Evolutionary conservation across 1,140 invertebrate genomes (phyloP).

Genomic region (Penaeus chinensis): DNA sequence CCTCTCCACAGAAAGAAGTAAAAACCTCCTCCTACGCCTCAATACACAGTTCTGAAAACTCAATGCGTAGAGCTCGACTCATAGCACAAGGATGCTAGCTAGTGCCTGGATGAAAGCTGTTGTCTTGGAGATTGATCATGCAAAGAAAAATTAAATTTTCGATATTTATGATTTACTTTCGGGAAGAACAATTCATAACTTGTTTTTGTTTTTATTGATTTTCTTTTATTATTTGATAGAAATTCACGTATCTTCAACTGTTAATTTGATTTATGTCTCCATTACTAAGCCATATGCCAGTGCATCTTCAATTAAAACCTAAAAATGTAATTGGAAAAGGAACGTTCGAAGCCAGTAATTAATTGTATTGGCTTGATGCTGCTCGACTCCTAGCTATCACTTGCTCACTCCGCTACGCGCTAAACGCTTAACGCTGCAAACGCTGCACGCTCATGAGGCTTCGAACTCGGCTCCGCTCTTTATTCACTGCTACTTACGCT

Average conservation of each 20-base stretch:
- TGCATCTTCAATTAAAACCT: slow-evolving; percentile 31
- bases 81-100: slow-evolving; percentile 28
- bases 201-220: neutral
- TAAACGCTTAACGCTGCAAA: slow-evolving; percentile 27
- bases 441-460: slow-evolving; percentile 35
- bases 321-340: neutral
- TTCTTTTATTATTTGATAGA: neutral
- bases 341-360: slow-evolving; percentile 49
- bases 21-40: slow-evolving; percentile 56
- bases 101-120: slow-evolving; percentile 41
- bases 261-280: slow-evolving; percentile 7
- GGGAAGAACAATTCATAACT: too few species aligned
- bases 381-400: slow-evolving; percentile 19
- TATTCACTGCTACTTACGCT: slow-evolving; percentile 36
- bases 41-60: slow-evolving; percentile 53
- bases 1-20: slow-evolving; percentile 63
- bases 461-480: slow-evolving; percentile 41
- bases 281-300: slow-evolving; percentile 29
- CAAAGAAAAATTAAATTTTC: too few species aligned
- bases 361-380: slow-evolving; percentile 2
- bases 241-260: neutral
- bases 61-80: slow-evolving; percentile 49
- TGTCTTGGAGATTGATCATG: slow-evolving; percentile 18
- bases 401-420: slow-evolving; percentile 28
- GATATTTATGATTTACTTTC: too few species aligned